Evolutionary conservation across 2,797 vertebrate species (phyloP).

Genomic region (Syngnathus rostellatus): DNA sequence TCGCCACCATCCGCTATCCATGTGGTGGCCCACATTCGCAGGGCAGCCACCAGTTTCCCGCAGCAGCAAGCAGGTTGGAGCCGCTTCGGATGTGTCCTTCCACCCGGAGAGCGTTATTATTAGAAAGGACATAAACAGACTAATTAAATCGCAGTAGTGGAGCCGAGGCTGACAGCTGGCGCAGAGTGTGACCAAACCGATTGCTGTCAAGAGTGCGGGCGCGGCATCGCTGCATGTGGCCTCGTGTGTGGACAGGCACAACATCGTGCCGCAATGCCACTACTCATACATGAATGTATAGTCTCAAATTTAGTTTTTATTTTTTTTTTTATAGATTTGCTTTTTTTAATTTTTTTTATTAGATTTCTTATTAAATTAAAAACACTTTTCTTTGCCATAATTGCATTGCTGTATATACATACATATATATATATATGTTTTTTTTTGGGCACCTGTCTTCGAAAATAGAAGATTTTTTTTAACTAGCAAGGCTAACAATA

Average conservation of each 20-base stretch:
- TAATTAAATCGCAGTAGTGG: constrained; percentile 99
- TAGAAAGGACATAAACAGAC: constrained; percentile 99
- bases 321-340: too few species aligned
- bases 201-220: constrained; percentile 93
- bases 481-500: too few species aligned
- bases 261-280: background rate
- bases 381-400: too few species aligned
- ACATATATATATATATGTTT: too few species aligned
- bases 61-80: constrained; percentile 16
- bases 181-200: constrained; percentile 97
- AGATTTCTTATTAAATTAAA: too few species aligned
- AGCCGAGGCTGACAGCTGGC: constrained; percentile 98
- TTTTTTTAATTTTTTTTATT: too few species aligned
- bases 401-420: too few species aligned
- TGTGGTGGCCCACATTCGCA: constrained; percentile 77
- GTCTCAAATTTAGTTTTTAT: background rate
- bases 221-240: constrained; percentile 59
- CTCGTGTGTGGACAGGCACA: constrained; percentile 6
- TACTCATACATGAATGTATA: background rate
- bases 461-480: too few species aligned
- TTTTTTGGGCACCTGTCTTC: too few species aligned
- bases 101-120: constrained; percentile 99
- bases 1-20: constrained; percentile 73
- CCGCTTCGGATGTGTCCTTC: constrained; percentile 88
- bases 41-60: constrained; percentile 61